Percentiles rank a stretch among this genome's conserved stretches.
Conservation (phyloP, 2,888 invertebrate species). For the Azorinus chamasolen region DNA sequence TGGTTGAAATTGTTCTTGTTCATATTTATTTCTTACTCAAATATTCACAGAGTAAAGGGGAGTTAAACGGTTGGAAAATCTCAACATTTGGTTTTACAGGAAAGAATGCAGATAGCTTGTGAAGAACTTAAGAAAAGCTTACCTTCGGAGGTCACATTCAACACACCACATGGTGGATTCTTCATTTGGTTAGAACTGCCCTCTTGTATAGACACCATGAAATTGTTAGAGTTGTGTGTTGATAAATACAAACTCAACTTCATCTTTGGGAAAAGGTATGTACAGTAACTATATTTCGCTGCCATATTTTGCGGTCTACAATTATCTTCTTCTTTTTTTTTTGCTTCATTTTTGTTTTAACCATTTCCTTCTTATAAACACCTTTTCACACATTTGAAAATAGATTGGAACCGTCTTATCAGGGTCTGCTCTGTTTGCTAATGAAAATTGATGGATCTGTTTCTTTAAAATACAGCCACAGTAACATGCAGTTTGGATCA, state of each 20-base stretch:
- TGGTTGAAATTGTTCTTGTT: no score
- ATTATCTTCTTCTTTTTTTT: no score
- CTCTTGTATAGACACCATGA: constrained; percentile 72
- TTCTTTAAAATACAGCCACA: no score
- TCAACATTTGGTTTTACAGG: no score
- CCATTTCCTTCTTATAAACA: neutral
- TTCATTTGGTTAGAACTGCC: constrained; percentile 89
- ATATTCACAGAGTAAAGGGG: no score
- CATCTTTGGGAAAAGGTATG: constrained; percentile 76
- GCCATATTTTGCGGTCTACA: no score
- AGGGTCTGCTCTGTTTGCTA: no score
- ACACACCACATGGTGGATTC: constrained; percentile 88
- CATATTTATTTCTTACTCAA: no score
- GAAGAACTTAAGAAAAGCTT: constrained; percentile 59
- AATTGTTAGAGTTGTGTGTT: constrained; percentile 63
- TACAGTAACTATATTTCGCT: neutral
- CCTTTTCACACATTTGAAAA: neutral
- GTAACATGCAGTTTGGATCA: no score
- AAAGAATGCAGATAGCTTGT: constrained; percentile 83
- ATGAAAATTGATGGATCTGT: no score
- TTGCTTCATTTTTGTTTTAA: neutral
- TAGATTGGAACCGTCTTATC: neutral
- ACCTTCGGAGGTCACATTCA: constrained; percentile 59
- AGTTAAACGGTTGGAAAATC: no score
- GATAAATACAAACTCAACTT: constrained; percentile 72